Evolutionary conservation across 2,888 invertebrate genomes (phyloP).

Genomic region (Drosophila melanocephala): DNA sequence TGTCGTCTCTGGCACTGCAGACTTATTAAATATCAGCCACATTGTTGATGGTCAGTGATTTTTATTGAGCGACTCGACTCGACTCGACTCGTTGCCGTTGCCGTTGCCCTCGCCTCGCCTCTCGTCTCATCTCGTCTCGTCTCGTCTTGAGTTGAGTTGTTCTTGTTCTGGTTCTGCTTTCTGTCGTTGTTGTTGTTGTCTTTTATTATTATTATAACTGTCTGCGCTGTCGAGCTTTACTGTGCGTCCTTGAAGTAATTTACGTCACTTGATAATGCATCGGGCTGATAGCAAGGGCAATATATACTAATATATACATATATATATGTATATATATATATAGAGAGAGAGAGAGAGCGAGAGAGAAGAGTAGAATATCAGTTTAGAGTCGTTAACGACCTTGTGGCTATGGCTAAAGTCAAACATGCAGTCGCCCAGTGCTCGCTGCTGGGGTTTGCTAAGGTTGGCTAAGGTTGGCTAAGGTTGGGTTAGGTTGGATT

Average conservation of each 20-base stretch:
- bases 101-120: background rate
- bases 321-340: background rate
- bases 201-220: slow-evolving; percentile 67
- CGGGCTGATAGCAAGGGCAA: background rate
- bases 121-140: background rate
- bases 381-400: slow-evolving; percentile 37
- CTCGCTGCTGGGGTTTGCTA: background rate
- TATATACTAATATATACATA: background rate
- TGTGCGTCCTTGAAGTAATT: slow-evolving; percentile 81
- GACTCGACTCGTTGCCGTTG: slow-evolving; percentile 23
- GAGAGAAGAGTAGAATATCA: background rate
- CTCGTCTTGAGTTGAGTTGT: slow-evolving; percentile 15
- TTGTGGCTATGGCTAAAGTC: slow-evolving; percentile 39
- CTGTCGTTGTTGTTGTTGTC: slow-evolving; percentile 1
- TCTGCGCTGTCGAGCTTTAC: slow-evolving; percentile 56
- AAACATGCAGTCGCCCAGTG: slow-evolving; percentile 23
- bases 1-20: slow-evolving; percentile 31
- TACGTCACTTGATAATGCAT: slow-evolving; percentile 65
- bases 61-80: slow-evolving; percentile 64
- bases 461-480: background rate
- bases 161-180: slow-evolving; percentile 22
- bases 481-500: background rate
- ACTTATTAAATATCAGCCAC: slow-evolving; percentile 79
- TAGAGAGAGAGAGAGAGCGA: background rate
- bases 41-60: slow-evolving; percentile 81